Base-by-base conservation (phyloP, 1,140 invertebrate genomes). In the Trichomalopsis sarcophagae region DNA sequence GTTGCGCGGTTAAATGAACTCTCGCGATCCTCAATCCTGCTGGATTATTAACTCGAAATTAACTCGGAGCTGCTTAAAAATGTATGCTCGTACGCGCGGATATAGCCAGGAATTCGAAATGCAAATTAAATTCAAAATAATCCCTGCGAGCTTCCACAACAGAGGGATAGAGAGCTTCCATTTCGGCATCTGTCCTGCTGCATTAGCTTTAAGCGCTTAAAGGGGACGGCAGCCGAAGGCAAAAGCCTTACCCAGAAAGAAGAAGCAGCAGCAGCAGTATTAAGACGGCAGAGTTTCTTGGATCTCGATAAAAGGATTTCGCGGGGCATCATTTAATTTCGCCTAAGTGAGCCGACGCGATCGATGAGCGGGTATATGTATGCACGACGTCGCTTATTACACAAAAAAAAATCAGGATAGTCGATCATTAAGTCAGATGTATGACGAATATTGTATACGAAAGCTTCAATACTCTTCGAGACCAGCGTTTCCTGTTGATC, bases 281-380 rank as follows among this genome's bases (percentile, higher is more conserved):
- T 75, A 74, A 62, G 50, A 84, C 21, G 21, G 13, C 47, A 33
- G n/a, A 33, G 14, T 81, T 71, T 81, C 44, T 33, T 40, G 75
- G 47, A 27, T 40, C 50, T 71, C 36, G 86, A 87, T 87, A 77
- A 84, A 84, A 69, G 62, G 23, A 69, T 69, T 76, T 33, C 62
- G 27, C 30, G 50, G 11, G 33, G 55, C 17, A 76, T 66, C 62
- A 74, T 88, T 89, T 87, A 86, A 88, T 87, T 87, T 86, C 80
- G n/a, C 76, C 81, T 86, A 86, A 86, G 84, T 88, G 79, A 84
- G 50, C 21, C 2, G 47, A 40, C 30, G 66, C 55, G 50, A 83
- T 83, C 76, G 85, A 87, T 75, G 40, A 62, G 73, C 55, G 13
- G 50, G 27, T 27, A 27, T 55, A 1, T 55, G 17, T 55, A 55